These are phyloP conservation scores for Delia radicum DNA, from an alignment of 1,140 invertebrate genomes.

Conservation along the genomic window DNA sequence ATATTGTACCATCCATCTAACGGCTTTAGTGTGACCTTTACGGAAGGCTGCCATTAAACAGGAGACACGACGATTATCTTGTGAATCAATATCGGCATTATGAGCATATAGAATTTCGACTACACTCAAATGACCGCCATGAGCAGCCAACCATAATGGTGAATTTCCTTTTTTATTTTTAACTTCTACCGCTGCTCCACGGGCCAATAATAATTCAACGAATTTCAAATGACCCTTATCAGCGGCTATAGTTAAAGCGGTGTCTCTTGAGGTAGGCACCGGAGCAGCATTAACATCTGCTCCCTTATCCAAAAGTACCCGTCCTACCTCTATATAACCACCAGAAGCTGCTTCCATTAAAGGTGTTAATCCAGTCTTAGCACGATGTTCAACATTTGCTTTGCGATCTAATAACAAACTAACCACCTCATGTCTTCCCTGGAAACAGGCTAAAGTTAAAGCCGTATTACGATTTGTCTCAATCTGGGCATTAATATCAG, in stretches of 20 bases:
- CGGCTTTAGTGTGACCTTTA: conserved; percentile 97
- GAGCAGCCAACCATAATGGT: conserved; percentile 95
- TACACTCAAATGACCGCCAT: conserved; percentile 95
- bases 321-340: conserved; percentile 97
- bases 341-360: conserved; percentile 99
- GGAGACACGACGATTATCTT: conserved; percentile 92
- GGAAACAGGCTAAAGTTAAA: conserved; percentile 97
- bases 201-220: conserved; percentile 79
- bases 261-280: conserved; percentile 95
- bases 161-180: conserved; percentile 99
- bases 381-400: conserved; percentile 98
- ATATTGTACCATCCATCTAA: conserved; percentile 98
- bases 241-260: conserved; percentile 97
- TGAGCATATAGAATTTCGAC: conserved; percentile 89
- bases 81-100: conserved; percentile 93
- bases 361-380: conserved; percentile 97
- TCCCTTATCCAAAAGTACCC: conserved; percentile 92
- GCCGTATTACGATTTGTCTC: conserved; percentile 99
- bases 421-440: conserved; percentile 98
- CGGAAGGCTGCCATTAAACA: conserved; percentile 98
- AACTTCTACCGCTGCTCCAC: conserved; percentile 88
- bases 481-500: conserved; percentile 99
- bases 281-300: conserved; percentile 99
- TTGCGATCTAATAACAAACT: conserved; percentile 92
- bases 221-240: conserved; percentile 98